Evolutionary conservation across 2,797 vertebrate species (phyloP).

Genomic region (Austrolebias charrua): DNA sequence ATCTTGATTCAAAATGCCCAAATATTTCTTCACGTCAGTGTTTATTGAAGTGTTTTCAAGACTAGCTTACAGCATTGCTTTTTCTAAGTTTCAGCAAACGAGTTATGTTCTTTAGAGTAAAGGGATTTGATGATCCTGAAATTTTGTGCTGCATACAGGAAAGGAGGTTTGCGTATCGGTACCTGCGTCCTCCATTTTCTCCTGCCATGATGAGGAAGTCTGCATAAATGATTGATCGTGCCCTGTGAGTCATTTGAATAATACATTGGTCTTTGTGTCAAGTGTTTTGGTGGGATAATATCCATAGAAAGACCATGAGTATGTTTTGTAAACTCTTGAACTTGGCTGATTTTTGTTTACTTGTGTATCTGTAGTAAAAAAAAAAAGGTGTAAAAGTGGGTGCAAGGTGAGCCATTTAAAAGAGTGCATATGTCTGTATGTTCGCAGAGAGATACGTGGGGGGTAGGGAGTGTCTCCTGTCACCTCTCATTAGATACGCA

Average conservation of each 20-base stretch:
- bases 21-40: conserved; percentile 25
- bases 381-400: conserved; percentile 29
- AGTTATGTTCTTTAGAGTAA: conserved; percentile 12
- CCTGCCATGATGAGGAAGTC: conserved; percentile 57
- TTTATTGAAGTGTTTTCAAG: conserved; percentile 25
- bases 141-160: conserved; percentile 10
- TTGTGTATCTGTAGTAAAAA: conserved; percentile 21
- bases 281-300: conserved; percentile 52
- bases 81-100: too few relatives aligned
- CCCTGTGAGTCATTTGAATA: conserved; percentile 71
- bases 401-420: conserved; percentile 53
- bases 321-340: conserved; percentile 27
- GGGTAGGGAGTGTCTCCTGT: conserved; percentile 73
- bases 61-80: conserved; percentile 10
- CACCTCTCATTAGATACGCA: conserved; percentile 77
- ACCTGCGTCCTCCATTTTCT: conserved; percentile 32
- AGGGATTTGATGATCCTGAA: conserved; percentile 12
- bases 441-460: conserved; percentile 41
- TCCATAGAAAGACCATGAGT: conserved; percentile 20
- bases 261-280: conserved; percentile 61
- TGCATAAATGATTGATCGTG: conserved; percentile 75
- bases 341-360: conserved; percentile 28
- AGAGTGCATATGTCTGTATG: conserved; percentile 21
- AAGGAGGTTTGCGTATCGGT: conserved; percentile 13
- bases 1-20: conserved; percentile 20